These are phyloP conservation scores for Pelosia muscerda DNA, from an alignment of 2,888 invertebrate species.

Conservation along the genomic window DNA sequence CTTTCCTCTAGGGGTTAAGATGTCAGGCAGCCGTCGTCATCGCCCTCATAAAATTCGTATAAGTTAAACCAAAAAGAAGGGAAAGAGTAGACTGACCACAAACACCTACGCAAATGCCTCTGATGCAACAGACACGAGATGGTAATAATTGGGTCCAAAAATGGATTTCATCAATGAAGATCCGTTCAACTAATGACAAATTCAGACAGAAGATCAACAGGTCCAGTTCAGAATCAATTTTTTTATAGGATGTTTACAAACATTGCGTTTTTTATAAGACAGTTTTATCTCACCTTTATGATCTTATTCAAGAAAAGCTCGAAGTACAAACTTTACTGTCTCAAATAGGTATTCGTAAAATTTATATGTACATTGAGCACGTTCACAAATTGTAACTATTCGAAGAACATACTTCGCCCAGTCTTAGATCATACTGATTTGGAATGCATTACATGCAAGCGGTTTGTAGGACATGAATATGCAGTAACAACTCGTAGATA, in stretches of 20 bases:
- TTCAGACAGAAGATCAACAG: no score
- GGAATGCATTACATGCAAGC: conserved; percentile 12
- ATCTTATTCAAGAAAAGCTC: neutral
- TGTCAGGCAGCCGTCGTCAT: no score
- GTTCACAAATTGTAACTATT: neutral
- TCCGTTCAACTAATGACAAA: no score
- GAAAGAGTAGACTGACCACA: no score
- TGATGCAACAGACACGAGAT: no score
- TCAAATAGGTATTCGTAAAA: neutral
- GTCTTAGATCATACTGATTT: conserved; percentile 10
- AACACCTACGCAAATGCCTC: no score
- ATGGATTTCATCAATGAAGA: no score
- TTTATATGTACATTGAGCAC: neutral
- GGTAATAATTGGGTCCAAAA: no score
- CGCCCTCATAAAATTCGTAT: no score
- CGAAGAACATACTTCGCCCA: neutral
- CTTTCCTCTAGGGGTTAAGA: no score
- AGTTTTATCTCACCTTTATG: neutral
- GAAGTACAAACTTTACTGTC: neutral
- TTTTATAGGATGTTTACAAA: neutral
- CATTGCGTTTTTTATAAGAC: neutral
- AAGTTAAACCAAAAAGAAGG: no score
- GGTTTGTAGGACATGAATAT: conserved; percentile 23
- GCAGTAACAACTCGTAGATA: conserved; percentile 19
- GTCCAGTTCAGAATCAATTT: no score